Evolutionary conservation across 2,113 vertebrate genomes (phyloP), one percentile per base, ranked within the genome.

Genomic region (Gobio gobio): DNA sequence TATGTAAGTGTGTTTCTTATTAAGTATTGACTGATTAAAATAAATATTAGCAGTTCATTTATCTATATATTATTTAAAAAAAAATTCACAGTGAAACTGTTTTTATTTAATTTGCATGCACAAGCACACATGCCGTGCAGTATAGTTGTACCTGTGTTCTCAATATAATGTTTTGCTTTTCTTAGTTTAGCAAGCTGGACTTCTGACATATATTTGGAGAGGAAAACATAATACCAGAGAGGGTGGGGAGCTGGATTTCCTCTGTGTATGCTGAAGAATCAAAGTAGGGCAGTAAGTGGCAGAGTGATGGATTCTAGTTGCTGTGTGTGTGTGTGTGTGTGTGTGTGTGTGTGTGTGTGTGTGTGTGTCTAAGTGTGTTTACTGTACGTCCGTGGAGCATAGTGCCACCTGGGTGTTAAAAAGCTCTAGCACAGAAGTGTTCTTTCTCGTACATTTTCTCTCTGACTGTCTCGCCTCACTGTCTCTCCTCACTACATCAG

Each of bases 361-460:
- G 43, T 24, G 8, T 26, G 58, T 56, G 77, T 64, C 16, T 59
- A 79, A 79, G 64, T 78, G 26, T 80, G 74, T 79, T 79, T 79
- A 79, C 36, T 79, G 77, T 45, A 61, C 22, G n/a, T 26, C 9
- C 20, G 1, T 36, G 40, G 79, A 86, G 82, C 87, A 81, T 83
- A 70, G 26, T 47, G 29, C 82, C 83, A 85, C 63, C 59, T 84
- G 68, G 77, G 76, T 86, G 85, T 51, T 83, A 80, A 86, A 63
- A 88, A 81, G 66, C 82, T 84, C 59, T 88, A 78, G 72, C 85
- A 85, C 63, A 56, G 83, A 85, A 63, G 82, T 88, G 87, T 26
- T 45, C 66, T 85, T 33, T 59, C n/a, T 61, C 43, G 4, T 24
- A 47, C 79, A 49, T 16, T 36, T 78, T 77, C 18, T 10, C 24